Evolutionary conservation across 2,113 vertebrate genomes (phyloP).

Genomic region (Poecile atricapillus): DNA sequence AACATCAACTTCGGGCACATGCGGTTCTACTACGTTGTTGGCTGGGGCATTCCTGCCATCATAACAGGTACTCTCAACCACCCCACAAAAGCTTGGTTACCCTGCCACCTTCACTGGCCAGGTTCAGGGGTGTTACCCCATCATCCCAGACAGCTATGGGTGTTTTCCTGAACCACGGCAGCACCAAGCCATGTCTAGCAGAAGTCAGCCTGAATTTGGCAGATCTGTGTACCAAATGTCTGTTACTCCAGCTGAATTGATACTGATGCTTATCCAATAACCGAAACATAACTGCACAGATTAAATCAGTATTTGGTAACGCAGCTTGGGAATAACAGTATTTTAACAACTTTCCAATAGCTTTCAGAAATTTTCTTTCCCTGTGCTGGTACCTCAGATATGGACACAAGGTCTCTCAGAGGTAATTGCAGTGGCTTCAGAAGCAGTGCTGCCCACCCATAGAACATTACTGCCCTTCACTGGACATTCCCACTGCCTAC

Average conservation of each 20-base stretch:
- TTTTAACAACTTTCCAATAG: neutral
- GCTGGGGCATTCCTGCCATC: constrained; percentile 94
- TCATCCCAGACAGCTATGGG: neutral
- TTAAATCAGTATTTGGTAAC: neutral
- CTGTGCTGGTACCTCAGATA: neutral
- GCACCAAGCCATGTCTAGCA: neutral
- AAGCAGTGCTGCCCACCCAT: neutral
- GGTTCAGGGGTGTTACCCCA: neutral
- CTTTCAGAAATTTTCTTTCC: neutral
- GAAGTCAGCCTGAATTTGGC: neutral
- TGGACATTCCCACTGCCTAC: neutral
- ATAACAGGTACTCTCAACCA: constrained; percentile 82
- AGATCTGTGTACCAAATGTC: neutral
- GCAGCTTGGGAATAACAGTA: neutral
- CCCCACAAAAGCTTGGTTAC: neutral
- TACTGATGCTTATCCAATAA: neutral
- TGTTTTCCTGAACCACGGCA: neutral
- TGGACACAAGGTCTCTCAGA: fast-evolving
- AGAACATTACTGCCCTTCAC: neutral
- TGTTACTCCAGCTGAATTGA: neutral
- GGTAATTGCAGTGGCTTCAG: neutral
- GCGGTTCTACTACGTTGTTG: constrained; percentile 94
- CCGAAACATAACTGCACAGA: neutral
- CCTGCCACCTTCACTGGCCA: neutral
- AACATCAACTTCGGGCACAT: constrained; percentile 95